A percentile compares a stretch with the other conserved stretches of the same genome.
Conservation (phyloP, 1,140 invertebrate species). For the Muscidifurax raptorellus region DNA sequence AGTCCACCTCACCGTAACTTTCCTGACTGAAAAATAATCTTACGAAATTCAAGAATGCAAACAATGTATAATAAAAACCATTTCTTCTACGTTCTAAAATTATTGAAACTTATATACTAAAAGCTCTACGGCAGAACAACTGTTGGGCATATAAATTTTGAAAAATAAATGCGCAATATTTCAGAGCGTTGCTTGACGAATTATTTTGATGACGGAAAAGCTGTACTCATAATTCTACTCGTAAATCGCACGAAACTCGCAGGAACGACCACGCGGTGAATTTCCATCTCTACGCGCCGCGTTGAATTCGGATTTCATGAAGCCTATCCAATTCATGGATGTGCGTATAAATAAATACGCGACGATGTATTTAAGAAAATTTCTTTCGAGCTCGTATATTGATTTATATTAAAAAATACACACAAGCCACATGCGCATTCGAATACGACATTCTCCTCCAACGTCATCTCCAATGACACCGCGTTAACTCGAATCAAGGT, state of each 20-base stretch:
- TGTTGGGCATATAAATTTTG: not conserved
- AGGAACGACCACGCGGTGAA: not conserved
- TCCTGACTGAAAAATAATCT: too few relatives aligned
- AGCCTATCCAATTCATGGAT: conserved; percentile 4
- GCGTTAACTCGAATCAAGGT: not conserved
- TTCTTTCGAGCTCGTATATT: not conserved
- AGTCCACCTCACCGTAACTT: too few relatives aligned
- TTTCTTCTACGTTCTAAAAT: not conserved
- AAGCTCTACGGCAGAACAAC: not conserved
- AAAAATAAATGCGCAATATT: not conserved
- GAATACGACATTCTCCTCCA: too few relatives aligned
- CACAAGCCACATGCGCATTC: too few relatives aligned
- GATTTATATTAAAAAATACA: too few relatives aligned
- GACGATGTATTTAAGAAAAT: not conserved
- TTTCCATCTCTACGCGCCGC: not conserved
- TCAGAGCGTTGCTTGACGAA: not conserved
- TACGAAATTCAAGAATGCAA: too few relatives aligned
- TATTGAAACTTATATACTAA: not conserved
- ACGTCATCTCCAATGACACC: too few relatives aligned
- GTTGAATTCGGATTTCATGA: not conserved
- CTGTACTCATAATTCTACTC: not conserved
- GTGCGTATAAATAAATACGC: not conserved
- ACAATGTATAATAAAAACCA: too few relatives aligned
- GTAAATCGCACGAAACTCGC: not conserved
- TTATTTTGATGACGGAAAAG: not conserved